These are phyloP conservation scores for Limnothrissa miodon DNA, from an alignment of 2,113 vertebrate species.

Conservation along the genomic window DNA sequence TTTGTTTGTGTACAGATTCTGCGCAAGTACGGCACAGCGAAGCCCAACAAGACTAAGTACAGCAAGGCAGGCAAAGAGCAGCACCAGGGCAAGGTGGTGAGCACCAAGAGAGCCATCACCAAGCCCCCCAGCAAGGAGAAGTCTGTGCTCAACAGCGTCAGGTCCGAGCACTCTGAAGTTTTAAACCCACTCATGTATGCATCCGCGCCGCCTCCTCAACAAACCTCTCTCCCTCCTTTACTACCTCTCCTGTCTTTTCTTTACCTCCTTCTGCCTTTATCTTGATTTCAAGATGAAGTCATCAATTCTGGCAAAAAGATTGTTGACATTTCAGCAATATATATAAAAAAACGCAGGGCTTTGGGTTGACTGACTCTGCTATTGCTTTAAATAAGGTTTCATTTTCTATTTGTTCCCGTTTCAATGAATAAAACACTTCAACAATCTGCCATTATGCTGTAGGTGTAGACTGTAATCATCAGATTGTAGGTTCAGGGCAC, in stretches of 20 bases:
- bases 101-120: conserved; percentile 89
- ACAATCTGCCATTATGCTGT: not conserved
- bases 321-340: not conserved
- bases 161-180: conserved; percentile 62
- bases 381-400: not conserved
- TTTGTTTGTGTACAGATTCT: conserved; percentile 76
- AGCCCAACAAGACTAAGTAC: conserved; percentile 94
- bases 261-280: not conserved
- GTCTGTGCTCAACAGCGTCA: conserved; percentile 88
- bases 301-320: not conserved
- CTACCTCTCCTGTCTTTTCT: not conserved
- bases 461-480: not conserved
- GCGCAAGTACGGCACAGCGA: conserved; percentile 88
- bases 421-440: not conserved
- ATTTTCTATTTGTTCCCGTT: not conserved
- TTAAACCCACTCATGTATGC: not conserved
- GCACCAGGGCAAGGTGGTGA: conserved; percentile 93
- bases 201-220: not conserved
- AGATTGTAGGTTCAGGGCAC: not conserved
- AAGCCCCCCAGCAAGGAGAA: conserved; percentile 93
- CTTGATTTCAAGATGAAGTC: not conserved
- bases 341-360: too few relatives aligned
- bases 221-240: not conserved
- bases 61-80: conserved; percentile 93
- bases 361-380: not conserved